A percentile compares a stretch with the other conserved stretches of the same genome.
Evolutionary conservation across 2,888 invertebrate genomes (phyloP).

Genomic region (Thysanoteuthis rhombus): DNA sequence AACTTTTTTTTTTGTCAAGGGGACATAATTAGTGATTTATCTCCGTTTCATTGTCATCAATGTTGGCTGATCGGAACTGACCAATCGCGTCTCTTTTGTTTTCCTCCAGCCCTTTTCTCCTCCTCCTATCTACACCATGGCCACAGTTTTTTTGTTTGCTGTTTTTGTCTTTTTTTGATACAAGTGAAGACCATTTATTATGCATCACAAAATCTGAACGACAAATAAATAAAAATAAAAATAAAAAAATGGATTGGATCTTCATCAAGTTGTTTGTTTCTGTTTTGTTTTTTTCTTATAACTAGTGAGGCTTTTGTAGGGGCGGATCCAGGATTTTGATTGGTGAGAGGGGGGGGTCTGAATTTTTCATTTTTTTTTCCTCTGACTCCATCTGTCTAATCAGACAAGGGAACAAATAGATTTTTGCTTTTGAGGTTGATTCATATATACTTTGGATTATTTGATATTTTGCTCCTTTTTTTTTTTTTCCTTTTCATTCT

Average conservation of each 20-base stretch:
- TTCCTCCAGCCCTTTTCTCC: rapidly evolving
- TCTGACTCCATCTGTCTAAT: too few species aligned
- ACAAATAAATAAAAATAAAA: too few species aligned
- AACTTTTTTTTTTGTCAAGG: background rate
- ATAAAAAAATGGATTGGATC: background rate
- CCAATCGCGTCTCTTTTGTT: background rate
- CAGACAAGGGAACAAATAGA: too few species aligned
- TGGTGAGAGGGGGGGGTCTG: too few species aligned
- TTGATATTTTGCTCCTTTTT: too few species aligned
- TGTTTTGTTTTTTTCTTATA: background rate
- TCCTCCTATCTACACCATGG: background rate
- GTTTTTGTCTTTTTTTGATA: background rate
- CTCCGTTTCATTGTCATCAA: background rate
- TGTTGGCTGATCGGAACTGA: too few species aligned
- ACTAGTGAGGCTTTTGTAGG: too few species aligned
- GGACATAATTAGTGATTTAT: background rate
- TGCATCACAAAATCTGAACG: background rate
- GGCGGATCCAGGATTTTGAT: too few species aligned
- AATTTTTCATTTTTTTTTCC: too few species aligned
- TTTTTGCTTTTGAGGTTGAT: too few species aligned
- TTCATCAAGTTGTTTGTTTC: background rate
- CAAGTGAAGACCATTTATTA: background rate
- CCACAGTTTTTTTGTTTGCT: background rate
- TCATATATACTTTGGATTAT: too few species aligned
- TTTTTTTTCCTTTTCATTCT: too few species aligned